Conservation (phyloP, 2,797 vertebrate genomes). For the Danio albolineatus region DNA sequence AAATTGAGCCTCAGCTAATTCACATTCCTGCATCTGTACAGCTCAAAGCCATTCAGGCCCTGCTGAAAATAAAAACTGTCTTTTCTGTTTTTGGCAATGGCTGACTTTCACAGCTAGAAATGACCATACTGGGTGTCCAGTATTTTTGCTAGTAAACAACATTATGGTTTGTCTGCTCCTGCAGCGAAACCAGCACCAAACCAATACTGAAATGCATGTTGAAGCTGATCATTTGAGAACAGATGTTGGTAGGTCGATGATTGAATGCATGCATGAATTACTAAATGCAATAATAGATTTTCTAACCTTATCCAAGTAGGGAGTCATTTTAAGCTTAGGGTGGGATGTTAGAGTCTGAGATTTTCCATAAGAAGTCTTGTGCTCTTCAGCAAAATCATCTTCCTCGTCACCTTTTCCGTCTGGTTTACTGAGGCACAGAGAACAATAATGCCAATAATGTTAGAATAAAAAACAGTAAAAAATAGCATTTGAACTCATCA, state of each 20-base stretch:
- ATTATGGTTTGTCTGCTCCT: neutral
- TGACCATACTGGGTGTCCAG: neutral
- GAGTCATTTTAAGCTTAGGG: conserved; percentile 23
- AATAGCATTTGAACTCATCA: neutral
- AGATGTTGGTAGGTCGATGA: too few relatives aligned
- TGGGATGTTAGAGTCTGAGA: conserved; percentile 49
- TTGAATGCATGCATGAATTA: neutral
- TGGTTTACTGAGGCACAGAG: conserved; percentile 68
- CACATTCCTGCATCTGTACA: conserved; percentile 5
- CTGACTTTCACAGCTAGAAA: neutral
- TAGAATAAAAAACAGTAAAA: neutral
- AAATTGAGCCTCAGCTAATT: conserved; percentile 11
- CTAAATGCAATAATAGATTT: neutral
- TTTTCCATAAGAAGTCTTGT: conserved; percentile 47
- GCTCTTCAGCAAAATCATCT: conserved; percentile 56
- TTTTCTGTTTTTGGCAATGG: neutral
- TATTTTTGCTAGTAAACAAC: conserved; percentile 3
- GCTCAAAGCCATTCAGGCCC: neutral
- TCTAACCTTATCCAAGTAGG: conserved; percentile 57
- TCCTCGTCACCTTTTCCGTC: conserved; percentile 64
- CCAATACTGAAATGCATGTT: neutral
- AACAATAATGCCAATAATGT: conserved; percentile 4
- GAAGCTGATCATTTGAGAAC: neutral
- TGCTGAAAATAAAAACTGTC: neutral
- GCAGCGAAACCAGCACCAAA: neutral